phyloP scores from a whole-genome alignment of 2,113 vertebrate species.

The Aphelocoma coerulescens region DNA sequence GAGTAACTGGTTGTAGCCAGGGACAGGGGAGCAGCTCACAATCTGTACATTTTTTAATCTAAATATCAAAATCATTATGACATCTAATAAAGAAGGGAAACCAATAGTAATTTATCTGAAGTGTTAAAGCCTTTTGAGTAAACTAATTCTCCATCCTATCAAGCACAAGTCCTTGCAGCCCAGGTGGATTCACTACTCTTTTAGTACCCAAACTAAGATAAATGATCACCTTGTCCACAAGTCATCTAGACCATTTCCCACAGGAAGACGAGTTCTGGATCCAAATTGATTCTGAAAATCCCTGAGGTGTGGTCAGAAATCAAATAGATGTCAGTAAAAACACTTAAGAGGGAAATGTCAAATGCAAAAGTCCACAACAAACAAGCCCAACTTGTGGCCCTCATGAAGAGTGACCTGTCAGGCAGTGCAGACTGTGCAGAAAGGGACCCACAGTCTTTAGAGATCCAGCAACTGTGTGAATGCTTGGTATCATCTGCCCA shows the following conservation, averaged over 20 bases:
- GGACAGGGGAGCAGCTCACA: background rate
- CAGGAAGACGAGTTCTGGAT: background rate
- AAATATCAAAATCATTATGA: background rate
- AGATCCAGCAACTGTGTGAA: background rate
- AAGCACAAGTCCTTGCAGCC: background rate
- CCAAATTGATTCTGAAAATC: conserved; percentile 9
- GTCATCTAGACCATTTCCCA: background rate
- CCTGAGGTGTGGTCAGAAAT: background rate
- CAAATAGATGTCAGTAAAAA: background rate
- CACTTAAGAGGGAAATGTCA: background rate
- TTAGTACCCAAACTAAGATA: background rate
- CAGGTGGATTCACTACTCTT: background rate
- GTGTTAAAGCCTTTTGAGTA: background rate
- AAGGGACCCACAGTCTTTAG: background rate
- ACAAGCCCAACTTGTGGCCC: background rate
- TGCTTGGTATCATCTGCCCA: background rate
- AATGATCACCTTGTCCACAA: background rate
- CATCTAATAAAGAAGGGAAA: background rate
- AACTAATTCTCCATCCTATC: background rate
- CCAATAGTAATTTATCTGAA: background rate
- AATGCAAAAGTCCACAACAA: background rate
- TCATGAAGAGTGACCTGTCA: background rate
- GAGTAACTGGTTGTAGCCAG: background rate
- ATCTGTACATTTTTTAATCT: background rate
- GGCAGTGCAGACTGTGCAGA: background rate